These are phyloP conservation scores for Syngnathus scovelli DNA, from an alignment of 2,113 vertebrate species.

Conservation along the genomic window DNA sequence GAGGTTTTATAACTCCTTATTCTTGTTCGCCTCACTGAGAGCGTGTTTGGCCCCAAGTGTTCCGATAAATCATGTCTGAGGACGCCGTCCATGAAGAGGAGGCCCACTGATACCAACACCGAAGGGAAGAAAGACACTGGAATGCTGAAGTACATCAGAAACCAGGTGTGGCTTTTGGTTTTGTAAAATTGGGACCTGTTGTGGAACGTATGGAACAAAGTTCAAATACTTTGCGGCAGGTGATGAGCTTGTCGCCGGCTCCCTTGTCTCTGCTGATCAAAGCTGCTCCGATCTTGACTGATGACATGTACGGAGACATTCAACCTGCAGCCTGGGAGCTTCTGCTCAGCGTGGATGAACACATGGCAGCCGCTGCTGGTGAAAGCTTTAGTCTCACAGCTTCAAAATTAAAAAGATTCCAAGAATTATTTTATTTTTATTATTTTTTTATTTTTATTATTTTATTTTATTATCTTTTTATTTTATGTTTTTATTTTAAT, in stretches of 20 bases:
- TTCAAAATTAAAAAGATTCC: too few relatives aligned
- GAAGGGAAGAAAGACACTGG: conserved; percentile 96
- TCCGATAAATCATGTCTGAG: conserved; percentile 94
- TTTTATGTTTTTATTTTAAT: too few relatives aligned
- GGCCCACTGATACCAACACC: conserved; percentile 79
- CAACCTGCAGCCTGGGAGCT: conserved; percentile 97
- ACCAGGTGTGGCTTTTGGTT: conserved; percentile 76
- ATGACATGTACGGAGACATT: conserved; percentile 97
- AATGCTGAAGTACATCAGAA: conserved; percentile 97
- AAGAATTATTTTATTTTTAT: background rate
- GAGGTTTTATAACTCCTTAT: background rate
- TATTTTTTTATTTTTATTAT: too few relatives aligned
- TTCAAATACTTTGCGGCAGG: conserved; percentile 60
- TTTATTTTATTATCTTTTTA: too few relatives aligned
- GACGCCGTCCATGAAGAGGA: conserved; percentile 93
- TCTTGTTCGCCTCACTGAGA: background rate
- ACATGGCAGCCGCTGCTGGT: conserved; percentile 98
- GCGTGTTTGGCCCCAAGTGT: conserved; percentile 68
- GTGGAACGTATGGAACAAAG: too few relatives aligned
- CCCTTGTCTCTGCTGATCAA: conserved; percentile 94
- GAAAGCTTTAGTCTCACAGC: conserved; percentile 11
- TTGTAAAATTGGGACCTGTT: background rate
- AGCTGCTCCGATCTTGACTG: conserved; percentile 89
- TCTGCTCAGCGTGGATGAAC: conserved; percentile 92
- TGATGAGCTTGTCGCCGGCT: conserved; percentile 94